Conservation (phyloP, 1,140 invertebrate species). For the Calephelis virginiensis region DNA sequence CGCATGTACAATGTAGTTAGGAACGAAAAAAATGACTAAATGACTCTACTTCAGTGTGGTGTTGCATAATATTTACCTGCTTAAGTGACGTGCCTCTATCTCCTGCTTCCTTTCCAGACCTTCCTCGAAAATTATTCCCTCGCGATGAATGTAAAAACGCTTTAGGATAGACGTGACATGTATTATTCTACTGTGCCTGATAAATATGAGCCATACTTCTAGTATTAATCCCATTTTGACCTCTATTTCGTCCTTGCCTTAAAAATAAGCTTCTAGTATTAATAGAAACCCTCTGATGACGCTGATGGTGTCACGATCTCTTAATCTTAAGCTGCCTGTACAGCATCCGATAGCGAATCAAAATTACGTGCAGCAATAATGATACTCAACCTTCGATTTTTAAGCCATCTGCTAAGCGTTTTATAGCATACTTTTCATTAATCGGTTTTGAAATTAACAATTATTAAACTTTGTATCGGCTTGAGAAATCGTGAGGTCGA, state of each 20-base stretch:
- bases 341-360: conserved; percentile 12
- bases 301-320: neutral
- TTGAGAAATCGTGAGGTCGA: neutral
- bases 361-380: conserved; percentile 23
- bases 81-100: neutral
- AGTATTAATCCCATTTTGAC: no score
- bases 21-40: neutral
- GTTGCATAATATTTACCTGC: neutral
- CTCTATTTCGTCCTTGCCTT: no score
- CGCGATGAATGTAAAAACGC: no score
- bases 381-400: conserved; percentile 12
- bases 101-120: no score
- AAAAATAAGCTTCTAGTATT: no score
- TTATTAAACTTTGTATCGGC: neutral
- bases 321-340: conserved; percentile 19
- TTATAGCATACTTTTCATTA: neutral
- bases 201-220: no score
- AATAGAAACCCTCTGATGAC: no score
- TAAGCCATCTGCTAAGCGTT: conserved; percentile 12
- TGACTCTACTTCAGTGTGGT: neutral
- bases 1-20: neutral
- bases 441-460: neutral
- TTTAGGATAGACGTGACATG: no score
- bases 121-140: no score
- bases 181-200: no score